Percentiles rank a stretch among this genome's conserved stretches.
phyloP scores from a whole-genome alignment of 2,888 invertebrate genomes.

The Formica aserva region DNA sequence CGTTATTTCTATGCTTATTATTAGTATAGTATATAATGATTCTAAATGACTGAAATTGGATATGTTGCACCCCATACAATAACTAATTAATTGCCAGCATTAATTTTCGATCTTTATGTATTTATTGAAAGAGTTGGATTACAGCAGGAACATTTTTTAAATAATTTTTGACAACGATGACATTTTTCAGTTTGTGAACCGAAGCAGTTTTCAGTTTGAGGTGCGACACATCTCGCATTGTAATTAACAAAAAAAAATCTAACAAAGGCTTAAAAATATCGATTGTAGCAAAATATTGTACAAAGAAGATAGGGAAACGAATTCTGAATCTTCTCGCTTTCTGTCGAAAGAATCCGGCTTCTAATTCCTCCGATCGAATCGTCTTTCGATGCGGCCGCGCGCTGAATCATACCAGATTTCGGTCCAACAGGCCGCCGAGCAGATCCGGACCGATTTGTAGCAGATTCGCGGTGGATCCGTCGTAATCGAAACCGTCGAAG shows the following conservation, averaged over 20 bases:
- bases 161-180: background rate
- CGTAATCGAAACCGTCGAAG: conserved; percentile 72
- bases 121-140: background rate
- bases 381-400: background rate
- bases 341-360: background rate
- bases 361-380: conserved; percentile 22
- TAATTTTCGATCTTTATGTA: background rate
- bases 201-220: background rate
- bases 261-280: background rate
- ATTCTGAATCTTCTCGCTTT: background rate
- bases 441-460: conserved; percentile 67
- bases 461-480: conserved; percentile 58
- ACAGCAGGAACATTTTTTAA: background rate
- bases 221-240: background rate
- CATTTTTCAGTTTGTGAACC: background rate
- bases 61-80: background rate
- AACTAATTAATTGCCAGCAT: background rate
- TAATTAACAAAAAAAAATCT: background rate
- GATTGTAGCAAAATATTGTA: background rate
- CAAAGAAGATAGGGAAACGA: background rate
- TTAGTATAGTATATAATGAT: background rate
- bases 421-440: conserved; percentile 64
- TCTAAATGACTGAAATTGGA: background rate
- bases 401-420: conserved; percentile 64
- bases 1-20: background rate